Conservation (phyloP, 1,140 invertebrate genomes). For the Pachypeltis micranthus region DNA sequence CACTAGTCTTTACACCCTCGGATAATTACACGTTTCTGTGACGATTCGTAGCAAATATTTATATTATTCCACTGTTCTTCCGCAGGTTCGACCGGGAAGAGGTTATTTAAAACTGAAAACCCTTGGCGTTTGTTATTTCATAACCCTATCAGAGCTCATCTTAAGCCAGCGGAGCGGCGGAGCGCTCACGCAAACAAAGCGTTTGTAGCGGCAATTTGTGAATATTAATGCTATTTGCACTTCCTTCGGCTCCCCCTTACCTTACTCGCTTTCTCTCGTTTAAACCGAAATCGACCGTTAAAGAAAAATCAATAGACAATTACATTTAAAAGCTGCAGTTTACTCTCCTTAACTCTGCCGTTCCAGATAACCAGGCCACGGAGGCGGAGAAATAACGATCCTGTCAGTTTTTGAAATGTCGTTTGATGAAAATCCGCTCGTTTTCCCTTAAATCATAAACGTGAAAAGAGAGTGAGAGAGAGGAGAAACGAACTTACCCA, state of each 20-base stretch:
- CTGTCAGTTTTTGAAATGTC: no score
- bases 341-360: not conserved
- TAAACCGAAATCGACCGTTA: not conserved
- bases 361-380: no score
- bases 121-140: not conserved
- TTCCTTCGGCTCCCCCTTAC: not conserved
- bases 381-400: no score
- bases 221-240: slow-evolving; percentile 6
- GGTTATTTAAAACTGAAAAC: not conserved
- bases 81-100: not conserved
- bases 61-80: not conserved
- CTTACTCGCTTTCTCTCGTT: slow-evolving; percentile 2
- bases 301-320: slow-evolving; percentile 2
- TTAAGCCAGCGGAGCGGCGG: not conserved
- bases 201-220: not conserved
- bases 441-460: no score
- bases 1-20: not conserved
- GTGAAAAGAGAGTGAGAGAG: no score
- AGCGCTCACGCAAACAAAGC: slow-evolving; percentile 6
- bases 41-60: slow-evolving; percentile 3
- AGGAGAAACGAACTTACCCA: no score
- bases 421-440: no score
- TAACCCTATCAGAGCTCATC: slow-evolving; percentile 5
- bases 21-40: slow-evolving; percentile 4
- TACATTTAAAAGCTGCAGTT: not conserved